Evolutionary conservation across 2,888 invertebrate species (phyloP), one percentile per base, ranked within the genome.

Genomic region (Hyposoter dolosus): DNA sequence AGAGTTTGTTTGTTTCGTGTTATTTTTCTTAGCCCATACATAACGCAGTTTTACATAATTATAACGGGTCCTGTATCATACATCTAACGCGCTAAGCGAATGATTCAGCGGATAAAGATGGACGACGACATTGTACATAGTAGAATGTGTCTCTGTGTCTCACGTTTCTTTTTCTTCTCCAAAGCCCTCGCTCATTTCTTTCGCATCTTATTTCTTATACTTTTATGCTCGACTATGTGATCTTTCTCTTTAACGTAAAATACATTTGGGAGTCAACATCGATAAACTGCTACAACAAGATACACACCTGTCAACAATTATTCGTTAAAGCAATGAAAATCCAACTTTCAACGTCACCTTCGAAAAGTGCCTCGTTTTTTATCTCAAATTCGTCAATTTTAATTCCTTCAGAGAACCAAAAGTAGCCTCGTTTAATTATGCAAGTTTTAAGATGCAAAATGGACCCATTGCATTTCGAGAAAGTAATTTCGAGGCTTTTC

Each of bases 1-100:
- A 80, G 71, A 63, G 65, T 60, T 60, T 72, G 40, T 40, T 40
- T 40, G 7, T 56, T 65, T 60, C 56, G 43, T 81, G 45, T 78
- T 69, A 32, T 60, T 56, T 10, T 78, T 66, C 65, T 72, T 65
- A 47, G 69, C 23, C 19, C 78, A 79, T 69, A 69, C 19, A 60
- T 56, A 69, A 69, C 69, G 66, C 53, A 68, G 68, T 23, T 76
- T 78, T 66, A 68, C 78, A 79, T 56, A 78, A 60, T 68, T 40
- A 79, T 69, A 43, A 45, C 78, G 17, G n/a, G n/a, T 53, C 50
- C 60, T 60, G 40, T 32, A 71, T 71, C 47, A 47, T 71, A 68
- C 60, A 60, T 60, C 60, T 60, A 28, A 35, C 40, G 43, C 40
- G 40, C 66, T 66, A 66, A 35, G 66, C 43, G 66, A 66, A 66